Conservation (phyloP, 2,888 invertebrate species). For the Lycophotia porphyrea region DNA sequence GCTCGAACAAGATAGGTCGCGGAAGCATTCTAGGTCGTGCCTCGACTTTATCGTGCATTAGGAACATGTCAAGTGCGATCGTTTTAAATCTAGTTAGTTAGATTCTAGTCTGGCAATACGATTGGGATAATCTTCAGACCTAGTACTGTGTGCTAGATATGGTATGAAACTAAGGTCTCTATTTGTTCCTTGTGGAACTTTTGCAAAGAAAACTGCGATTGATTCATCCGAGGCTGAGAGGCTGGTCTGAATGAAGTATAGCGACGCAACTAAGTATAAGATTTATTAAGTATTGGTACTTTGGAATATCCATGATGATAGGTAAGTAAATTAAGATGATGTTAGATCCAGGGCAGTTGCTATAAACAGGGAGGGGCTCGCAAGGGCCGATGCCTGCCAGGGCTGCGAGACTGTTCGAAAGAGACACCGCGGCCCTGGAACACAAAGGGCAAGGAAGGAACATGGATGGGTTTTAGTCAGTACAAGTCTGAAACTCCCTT, state of each 20-base stretch:
- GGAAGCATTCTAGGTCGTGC: not conserved
- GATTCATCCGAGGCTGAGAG: not conserved
- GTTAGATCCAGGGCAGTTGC: not conserved
- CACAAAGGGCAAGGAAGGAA: too few relatives aligned
- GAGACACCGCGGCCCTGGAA: too few relatives aligned
- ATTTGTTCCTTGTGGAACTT: too few relatives aligned
- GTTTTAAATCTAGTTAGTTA: slow-evolving; percentile 13
- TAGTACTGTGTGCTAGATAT: not conserved
- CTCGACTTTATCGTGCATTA: slow-evolving; percentile 9
- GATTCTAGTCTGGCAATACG: not conserved
- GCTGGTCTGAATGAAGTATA: not conserved
- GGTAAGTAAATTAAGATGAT: not conserved
- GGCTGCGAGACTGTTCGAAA: too few relatives aligned
- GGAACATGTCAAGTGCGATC: slow-evolving; percentile 16
- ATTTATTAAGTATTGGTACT: not conserved
- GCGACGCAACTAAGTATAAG: not conserved
- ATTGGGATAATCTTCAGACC: not conserved
- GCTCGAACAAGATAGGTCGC: not conserved
- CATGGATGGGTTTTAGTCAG: too few relatives aligned
- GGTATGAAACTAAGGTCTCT: not conserved
- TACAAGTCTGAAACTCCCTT: too few relatives aligned
- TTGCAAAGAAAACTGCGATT: not conserved
- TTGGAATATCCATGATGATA: not conserved
- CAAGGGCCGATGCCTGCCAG: too few relatives aligned
- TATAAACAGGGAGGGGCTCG: too few relatives aligned